Evolutionary conservation across 2,797 vertebrate genomes (phyloP), one percentile per base, ranked within the genome.

Genomic region (Parotocinclus haroldoi): DNA sequence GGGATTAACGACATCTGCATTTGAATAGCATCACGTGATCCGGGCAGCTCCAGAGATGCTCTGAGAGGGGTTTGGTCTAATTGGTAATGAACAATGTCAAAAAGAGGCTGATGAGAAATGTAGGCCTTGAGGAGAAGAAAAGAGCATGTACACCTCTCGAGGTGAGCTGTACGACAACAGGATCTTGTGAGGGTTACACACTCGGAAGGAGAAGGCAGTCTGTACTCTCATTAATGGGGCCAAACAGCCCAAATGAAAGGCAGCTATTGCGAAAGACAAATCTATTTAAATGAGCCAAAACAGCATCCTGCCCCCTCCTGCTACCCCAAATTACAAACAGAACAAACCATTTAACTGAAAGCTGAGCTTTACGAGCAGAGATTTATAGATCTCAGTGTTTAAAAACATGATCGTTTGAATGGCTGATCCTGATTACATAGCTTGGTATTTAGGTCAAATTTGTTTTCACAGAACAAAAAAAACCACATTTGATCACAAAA

Each of bases 1-100:
- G 89, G 91, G 93, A 93, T 94, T 94, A 91, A 89, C 79, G 68
- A 81, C 84, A 96, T 96, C 92, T 96, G 92, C 93, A 94, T 96
- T 87, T 94, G 93, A 98, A 96, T 93, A 71, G 76, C 83, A 67
- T 75, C 78, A 82, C 80, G 80, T 84, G 82, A 90, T 86, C 84
- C 83, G 58, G 68, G 84, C 79, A 61, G 64, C 69, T 40, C 38
- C 48, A 69, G 67, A 81, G 81, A 83, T 62, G 46, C 39, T 62
- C 63, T 84, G 84, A 81, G 76, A 66, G 60, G 86, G 86, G 86
- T 81, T 89, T 85, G 76, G 79, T 77, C 83, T 85, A 87, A 90
- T 88, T 89, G 80, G 81, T 80, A 84, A 86, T 82, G 86, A 88
- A 91, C 83, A 87, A 80, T 79, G 76, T 84, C 64, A 71, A 58